Evolutionary conservation across 2,797 vertebrate species (phyloP), one percentile per base, ranked within the genome.

Genomic region (Rhinophrynus dorsalis): DNA sequence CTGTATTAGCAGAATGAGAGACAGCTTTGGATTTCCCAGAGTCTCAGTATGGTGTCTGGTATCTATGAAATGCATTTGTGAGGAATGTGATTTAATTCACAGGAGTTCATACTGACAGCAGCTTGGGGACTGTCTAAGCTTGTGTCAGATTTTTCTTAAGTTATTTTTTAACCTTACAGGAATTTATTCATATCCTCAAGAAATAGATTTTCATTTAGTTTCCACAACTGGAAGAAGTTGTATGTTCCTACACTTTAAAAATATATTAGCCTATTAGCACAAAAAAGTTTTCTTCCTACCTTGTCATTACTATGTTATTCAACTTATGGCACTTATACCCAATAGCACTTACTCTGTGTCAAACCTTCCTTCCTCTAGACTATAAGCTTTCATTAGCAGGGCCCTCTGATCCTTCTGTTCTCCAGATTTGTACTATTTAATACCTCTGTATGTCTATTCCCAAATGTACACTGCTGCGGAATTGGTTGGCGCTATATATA

Each of bases 1-100:
- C 33, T 65, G 20, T 20, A 21, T 50, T 30, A 6, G 23, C 32
- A 57, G 20, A 33, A 13, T 21, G 32, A 11, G 9, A 56, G 59
- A 26, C 38, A 2, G 23, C n/a, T 18, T 8, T 35, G 18, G 13
- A 48, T 50, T 21, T 32, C 20, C 4, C 26, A 24, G 11, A 15
- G 44, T 26, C 35, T 6, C 45, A 29, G 27, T 2, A 29, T 42
- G 27, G 55, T 52, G 61, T 72, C 61, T 72, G 68, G 13, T 48
- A 45, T 57, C 51, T 38, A 18, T 51, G 33, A 60, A 45, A 35
- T 8, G 12, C 61, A 60, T 66, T 73, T 51, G 44, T 67, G 24
- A 33, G 70, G 26, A 73, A 73, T 54, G 50, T 60, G 47, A 66
- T 67, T 20, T 15, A 15, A 18, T 33, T 42, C 24, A 65, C 44